Evolutionary conservation across 2,888 invertebrate genomes (phyloP), one percentile per base, ranked within the genome.

Genomic region (Synergus gifuensis): DNA sequence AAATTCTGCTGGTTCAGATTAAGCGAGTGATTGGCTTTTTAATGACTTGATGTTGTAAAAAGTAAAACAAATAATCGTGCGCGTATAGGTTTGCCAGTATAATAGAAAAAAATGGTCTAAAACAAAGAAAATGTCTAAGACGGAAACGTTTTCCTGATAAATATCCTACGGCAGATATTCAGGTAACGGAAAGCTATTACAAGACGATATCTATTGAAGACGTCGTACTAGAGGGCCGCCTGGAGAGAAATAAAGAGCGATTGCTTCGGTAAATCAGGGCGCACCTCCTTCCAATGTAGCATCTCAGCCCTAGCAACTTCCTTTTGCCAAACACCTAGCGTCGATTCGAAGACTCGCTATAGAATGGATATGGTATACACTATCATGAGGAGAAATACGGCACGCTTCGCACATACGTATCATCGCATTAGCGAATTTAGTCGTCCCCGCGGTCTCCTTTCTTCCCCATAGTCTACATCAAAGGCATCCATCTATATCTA

Each of bases 201-300:
- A 91, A 89, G 92, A 83, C 91, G 90, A 91, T 92, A 92, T 92
- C 92, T 89, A 92, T 92, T 89, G 91, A 90, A 86, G 87, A 87
- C 88, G 90, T 88, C 88, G 88, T 89, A 86, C 86, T 88, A 86
- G 90, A 92, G 89, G 89, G 91, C 90, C 92, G 92, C 92, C 92
- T 92, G 87, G 92, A 92, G 92, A 91, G 92, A 92, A 92, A 92
- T 92, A 92, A 92, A 92, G 92, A 92, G 91, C 90, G 92, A 92
- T 92, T 92, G 92, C 90, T 87, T 90, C 92, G 87, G 92, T 92
- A 92, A 92, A 92, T 92, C 92, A 92, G 91, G 83, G 81, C 81
- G 78, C 82, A 49, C 77, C 12, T 76, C 76, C 84, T 85, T 78
- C 85, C 86, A 76, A 82, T 76, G 76, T 78, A 79, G 28, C 84